A percentile compares a stretch with the other conserved stretches of the same genome.
These are phyloP conservation scores for Vicugna pacos DNA, from an alignment of 2,113 vertebrate species.

Conservation along the genomic window DNA sequence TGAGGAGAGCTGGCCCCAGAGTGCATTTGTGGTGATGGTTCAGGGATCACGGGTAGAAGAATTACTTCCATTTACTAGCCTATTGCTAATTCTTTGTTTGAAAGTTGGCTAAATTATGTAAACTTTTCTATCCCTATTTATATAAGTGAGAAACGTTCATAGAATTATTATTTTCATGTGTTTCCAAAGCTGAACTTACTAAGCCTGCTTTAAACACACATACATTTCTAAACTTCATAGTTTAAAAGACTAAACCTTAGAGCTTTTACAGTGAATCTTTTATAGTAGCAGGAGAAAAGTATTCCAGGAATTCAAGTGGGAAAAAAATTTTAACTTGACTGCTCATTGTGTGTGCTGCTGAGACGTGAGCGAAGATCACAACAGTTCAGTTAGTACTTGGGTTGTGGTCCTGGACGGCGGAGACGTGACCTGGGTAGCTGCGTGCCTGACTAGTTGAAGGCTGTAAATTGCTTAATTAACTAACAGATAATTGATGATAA, in stretches of 20 bases:
- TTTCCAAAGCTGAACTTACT: background rate
- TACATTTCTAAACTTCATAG: background rate
- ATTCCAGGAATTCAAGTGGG: background rate
- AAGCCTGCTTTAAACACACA: background rate
- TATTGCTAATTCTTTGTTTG: slow-evolving; percentile 41
- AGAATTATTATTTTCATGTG: slow-evolving; percentile 33
- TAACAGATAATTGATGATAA: background rate
- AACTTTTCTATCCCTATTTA: slow-evolving; percentile 20
- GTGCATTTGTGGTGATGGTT: background rate
- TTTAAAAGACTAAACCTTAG: background rate
- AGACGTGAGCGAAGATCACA: background rate
- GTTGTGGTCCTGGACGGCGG: background rate
- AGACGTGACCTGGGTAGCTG: background rate
- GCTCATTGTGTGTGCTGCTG: background rate
- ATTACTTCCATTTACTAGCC: slow-evolving; percentile 26
- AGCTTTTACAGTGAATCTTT: slow-evolving; percentile 24
- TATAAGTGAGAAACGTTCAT: background rate
- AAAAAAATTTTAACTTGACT: background rate
- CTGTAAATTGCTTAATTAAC: background rate
- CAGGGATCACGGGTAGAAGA: background rate
- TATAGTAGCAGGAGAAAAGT: background rate
- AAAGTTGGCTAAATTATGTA: background rate
- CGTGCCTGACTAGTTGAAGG: background rate
- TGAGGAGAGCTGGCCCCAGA: background rate
- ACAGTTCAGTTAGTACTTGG: background rate